Evolutionary conservation across 2,113 vertebrate species (phyloP).

Genomic region (Lontra canadensis): DNA sequence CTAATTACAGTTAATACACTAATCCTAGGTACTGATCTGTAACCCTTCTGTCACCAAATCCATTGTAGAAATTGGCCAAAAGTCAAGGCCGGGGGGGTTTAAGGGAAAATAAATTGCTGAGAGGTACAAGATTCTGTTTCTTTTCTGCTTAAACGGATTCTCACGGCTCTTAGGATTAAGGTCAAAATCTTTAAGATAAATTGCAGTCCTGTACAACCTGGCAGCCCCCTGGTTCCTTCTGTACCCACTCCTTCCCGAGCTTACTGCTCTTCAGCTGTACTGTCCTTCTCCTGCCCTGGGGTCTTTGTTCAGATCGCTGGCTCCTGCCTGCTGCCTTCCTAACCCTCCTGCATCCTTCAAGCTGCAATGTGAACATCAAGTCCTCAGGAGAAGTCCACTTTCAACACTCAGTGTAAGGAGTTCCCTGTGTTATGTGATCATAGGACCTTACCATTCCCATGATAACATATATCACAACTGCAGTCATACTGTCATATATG

Average conservation of each 20-base stretch:
- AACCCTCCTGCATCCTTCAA: not conserved
- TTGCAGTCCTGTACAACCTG: not conserved
- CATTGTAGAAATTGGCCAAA: constrained; percentile 29
- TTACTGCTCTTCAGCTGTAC: not conserved
- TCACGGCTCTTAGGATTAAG: not conserved
- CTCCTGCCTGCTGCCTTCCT: not conserved
- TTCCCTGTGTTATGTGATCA: not conserved
- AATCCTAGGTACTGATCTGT: constrained; percentile 48
- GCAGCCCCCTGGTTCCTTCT: not conserved
- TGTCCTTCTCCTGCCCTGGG: not conserved
- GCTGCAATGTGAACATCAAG: not conserved
- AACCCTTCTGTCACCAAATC: constrained; percentile 33
- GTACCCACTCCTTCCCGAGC: not conserved
- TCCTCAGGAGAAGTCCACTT: not conserved
- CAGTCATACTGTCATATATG: not conserved
- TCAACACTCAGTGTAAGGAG: not conserved
- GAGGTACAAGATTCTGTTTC: not conserved
- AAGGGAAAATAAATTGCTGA: constrained; percentile 47
- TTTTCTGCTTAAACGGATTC: constrained; percentile 33
- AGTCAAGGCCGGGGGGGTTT: not conserved
- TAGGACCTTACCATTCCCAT: not conserved
- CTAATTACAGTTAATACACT: constrained; percentile 52
- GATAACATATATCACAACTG: not conserved
- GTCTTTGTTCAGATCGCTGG: not conserved
- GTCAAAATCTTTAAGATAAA: not conserved